These are phyloP conservation scores for Aurelia coerulea DNA, from an alignment of 30 jellyfish, hydroid and myxozoan species.

Conservation along the genomic window DNA sequence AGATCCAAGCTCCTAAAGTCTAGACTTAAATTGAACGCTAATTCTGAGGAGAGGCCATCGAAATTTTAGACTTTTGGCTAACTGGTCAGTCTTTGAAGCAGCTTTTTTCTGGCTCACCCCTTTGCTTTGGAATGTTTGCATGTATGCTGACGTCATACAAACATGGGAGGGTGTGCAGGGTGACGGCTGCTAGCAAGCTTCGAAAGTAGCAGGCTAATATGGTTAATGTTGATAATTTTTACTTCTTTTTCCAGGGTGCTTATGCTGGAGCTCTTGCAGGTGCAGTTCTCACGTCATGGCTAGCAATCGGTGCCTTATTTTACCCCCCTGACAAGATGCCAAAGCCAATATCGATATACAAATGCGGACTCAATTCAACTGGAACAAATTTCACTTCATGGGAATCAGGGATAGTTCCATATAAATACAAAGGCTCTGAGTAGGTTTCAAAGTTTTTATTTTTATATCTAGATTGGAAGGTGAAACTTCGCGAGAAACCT, in stretches of 20 bases:
- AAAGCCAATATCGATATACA: conserved; percentile 39
- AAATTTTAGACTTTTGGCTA: no score
- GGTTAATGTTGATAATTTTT: background rate
- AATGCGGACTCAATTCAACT: conserved; percentile 30
- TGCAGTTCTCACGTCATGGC: conserved; percentile 31
- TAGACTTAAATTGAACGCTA: no score
- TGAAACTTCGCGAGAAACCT: no score
- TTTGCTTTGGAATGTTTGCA: no score
- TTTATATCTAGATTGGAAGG: background rate
- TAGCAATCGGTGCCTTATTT: conserved; percentile 57
- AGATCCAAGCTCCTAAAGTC: no score
- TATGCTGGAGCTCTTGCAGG: conserved; percentile 50
- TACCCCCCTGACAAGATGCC: conserved; percentile 63
- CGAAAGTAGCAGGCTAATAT: no score
- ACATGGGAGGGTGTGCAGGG: no score
- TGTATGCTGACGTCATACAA: no score
- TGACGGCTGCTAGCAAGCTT: no score
- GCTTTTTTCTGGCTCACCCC: no score
- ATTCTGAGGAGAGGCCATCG: no score
- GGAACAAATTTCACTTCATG: conserved; percentile 17
- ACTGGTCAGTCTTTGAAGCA: no score
- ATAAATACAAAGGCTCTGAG: conserved; percentile 4
- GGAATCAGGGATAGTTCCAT: conserved; percentile 34
- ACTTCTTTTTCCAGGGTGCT: conserved; percentile 32
- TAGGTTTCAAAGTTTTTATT: background rate